Percentiles rank a stretch among this genome's conserved stretches.
Conservation (phyloP, 2,888 invertebrate genomes). For the Entomobrya multifasciata region DNA sequence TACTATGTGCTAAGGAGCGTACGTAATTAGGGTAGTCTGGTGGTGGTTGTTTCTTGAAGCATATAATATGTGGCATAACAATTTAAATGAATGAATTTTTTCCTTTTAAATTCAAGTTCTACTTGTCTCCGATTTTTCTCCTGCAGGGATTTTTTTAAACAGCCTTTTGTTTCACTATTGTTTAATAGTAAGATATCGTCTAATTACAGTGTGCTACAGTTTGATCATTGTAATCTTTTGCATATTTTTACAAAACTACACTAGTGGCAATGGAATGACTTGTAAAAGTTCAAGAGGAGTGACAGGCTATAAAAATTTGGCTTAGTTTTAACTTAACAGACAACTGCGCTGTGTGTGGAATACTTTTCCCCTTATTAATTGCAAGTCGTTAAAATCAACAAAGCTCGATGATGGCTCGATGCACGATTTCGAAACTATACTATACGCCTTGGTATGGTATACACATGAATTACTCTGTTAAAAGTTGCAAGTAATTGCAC, state of each 20-base stretch:
- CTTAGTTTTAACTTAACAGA: neutral
- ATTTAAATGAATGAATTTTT: neutral
- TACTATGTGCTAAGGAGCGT: constrained; percentile 60
- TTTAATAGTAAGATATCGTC: neutral
- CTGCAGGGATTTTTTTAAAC: constrained; percentile 19
- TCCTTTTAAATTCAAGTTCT: constrained; percentile 24
- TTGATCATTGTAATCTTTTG: constrained; percentile 20
- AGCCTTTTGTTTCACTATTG: neutral
- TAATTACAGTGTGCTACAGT: constrained; percentile 5
- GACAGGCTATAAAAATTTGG: constrained; percentile 48
- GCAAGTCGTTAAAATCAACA: too few species aligned
- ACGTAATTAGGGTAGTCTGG: constrained; percentile 73
- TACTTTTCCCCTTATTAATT: neutral
- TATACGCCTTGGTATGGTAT: neutral
- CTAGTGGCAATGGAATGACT: constrained; percentile 19
- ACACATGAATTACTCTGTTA: too few species aligned
- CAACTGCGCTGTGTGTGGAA: neutral
- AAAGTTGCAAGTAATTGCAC: too few species aligned
- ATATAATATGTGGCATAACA: constrained; percentile 49
- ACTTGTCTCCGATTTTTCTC: constrained; percentile 63
- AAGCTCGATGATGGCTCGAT: too few species aligned
- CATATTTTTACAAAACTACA: neutral
- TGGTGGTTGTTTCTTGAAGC: constrained; percentile 65
- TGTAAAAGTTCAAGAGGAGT: constrained; percentile 52
- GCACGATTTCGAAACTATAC: too few species aligned